Conservation (phyloP, 2,888 invertebrate genomes). For the Carcina quercana region DNA sequence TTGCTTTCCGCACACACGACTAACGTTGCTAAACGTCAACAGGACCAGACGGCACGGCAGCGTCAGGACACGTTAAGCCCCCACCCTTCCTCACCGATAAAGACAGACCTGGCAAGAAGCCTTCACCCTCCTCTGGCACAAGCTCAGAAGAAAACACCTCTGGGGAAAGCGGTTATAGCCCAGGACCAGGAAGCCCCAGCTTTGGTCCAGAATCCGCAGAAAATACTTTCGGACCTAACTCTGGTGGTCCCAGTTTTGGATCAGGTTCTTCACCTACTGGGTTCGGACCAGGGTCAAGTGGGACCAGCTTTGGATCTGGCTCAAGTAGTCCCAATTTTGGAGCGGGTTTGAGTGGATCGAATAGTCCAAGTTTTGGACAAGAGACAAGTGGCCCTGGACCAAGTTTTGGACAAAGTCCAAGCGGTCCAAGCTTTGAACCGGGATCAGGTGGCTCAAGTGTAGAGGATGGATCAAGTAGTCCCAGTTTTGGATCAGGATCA, state of each 20-base stretch:
- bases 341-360: slow-evolving; percentile 8
- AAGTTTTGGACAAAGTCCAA: slow-evolving; percentile 16
- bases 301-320: slow-evolving; percentile 14
- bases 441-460: slow-evolving; percentile 6
- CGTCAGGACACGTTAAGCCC: slow-evolving; percentile 73
- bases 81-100: slow-evolving; percentile 57
- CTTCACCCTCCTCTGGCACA: slow-evolving; percentile 24
- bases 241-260: slow-evolving; percentile 3
- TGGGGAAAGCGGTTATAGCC: slow-evolving; percentile 8
- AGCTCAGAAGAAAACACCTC: slow-evolving; percentile 17
- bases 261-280: background rate
- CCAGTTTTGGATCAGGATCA: slow-evolving; percentile 10
- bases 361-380: background rate
- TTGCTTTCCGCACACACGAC: too few relatives aligned
- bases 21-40: too few relatives aligned
- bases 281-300: slow-evolving; percentile 1
- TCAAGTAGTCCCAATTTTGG: slow-evolving; percentile 16
- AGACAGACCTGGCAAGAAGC: slow-evolving; percentile 35
- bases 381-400: background rate
- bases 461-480: slow-evolving; percentile 17
- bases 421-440: background rate
- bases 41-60: slow-evolving; percentile 72
- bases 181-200: slow-evolving; percentile 5
- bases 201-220: slow-evolving; percentile 16
- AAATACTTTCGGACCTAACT: slow-evolving; percentile 1